Conservation (phyloP, 2,113 vertebrate genomes). For the Hypocryptadius cinnamomeus region DNA sequence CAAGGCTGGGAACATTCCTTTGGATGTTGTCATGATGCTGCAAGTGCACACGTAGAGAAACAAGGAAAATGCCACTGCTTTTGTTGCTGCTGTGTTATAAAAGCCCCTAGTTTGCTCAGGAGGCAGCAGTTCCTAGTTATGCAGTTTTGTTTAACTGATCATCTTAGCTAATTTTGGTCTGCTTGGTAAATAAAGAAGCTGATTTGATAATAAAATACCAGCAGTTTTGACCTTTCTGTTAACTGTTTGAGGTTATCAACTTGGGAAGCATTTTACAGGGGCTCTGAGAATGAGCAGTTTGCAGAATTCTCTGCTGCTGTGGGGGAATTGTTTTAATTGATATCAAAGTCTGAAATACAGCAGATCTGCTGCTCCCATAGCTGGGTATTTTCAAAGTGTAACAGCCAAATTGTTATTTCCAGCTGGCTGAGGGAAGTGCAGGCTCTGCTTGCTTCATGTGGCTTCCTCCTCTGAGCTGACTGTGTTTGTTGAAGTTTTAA, state of each 20-base stretch:
- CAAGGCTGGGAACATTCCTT: conserved; percentile 32
- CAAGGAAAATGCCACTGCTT: not conserved
- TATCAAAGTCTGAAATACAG: not conserved
- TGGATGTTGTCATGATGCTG: not conserved
- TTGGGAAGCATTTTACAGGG: not conserved
- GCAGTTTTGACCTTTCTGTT: not conserved
- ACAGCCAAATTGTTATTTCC: not conserved
- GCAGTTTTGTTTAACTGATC: not conserved
- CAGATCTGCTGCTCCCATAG: not conserved
- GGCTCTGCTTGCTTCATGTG: not conserved
- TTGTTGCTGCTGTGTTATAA: not conserved
- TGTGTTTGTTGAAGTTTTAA: not conserved
- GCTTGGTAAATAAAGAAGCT: not conserved
- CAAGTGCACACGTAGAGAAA: conserved; percentile 5
- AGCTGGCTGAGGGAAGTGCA: not conserved
- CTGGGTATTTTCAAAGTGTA: not conserved
- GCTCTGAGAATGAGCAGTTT: not conserved
- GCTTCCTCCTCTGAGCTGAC: not conserved
- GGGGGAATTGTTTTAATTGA: not conserved
- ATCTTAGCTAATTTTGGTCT: not conserved
- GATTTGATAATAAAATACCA: not conserved
- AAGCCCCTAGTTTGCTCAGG: not conserved
- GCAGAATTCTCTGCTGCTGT: not conserved
- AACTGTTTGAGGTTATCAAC: not conserved
- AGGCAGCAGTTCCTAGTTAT: not conserved